phyloP scores from a whole-genome alignment of 2,797 vertebrate genomes.

The Brachymystax lenok region DNA sequence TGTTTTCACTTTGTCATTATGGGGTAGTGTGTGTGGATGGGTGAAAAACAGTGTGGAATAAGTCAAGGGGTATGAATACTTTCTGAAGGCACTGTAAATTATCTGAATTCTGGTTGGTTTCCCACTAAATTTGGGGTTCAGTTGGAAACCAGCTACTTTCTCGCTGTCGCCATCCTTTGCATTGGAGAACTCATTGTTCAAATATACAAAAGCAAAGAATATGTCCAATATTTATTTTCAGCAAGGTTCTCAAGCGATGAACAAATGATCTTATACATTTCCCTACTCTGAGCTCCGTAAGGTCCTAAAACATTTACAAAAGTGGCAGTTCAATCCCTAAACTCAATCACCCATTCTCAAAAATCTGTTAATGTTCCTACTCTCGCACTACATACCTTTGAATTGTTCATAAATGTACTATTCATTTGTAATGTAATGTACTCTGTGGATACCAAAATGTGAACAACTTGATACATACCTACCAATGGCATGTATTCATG shows the following conservation, averaged over 20 bases:
- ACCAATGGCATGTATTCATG: too few species aligned
- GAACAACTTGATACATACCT: constrained; percentile 17
- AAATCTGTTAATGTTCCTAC: constrained; percentile 1
- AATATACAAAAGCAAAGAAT: constrained; percentile 2
- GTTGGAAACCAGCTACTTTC: background rate
- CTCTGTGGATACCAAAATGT: constrained; percentile 25
- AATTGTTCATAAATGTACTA: background rate
- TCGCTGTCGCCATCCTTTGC: background rate
- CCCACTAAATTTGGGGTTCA: background rate
- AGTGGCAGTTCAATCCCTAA: constrained; percentile 7
- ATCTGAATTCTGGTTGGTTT: background rate
- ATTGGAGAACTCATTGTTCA: constrained; percentile 19
- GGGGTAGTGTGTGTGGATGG: too few species aligned
- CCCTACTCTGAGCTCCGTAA: background rate
- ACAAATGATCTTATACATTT: constrained; percentile 13
- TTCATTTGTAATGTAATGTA: constrained; percentile 21
- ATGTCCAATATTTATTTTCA: constrained; percentile 20
- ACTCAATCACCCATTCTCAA: constrained; percentile 16
- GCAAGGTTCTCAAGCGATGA: constrained; percentile 6
- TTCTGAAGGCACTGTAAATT: too few species aligned
- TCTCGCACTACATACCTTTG: background rate
- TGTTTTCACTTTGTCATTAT: too few species aligned
- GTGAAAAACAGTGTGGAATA: too few species aligned
- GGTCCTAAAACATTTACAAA: constrained; percentile 17
- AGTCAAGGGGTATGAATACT: too few species aligned